Conservation (phyloP, 1,140 invertebrate species). For the Ceratosolen fusciceps region DNA sequence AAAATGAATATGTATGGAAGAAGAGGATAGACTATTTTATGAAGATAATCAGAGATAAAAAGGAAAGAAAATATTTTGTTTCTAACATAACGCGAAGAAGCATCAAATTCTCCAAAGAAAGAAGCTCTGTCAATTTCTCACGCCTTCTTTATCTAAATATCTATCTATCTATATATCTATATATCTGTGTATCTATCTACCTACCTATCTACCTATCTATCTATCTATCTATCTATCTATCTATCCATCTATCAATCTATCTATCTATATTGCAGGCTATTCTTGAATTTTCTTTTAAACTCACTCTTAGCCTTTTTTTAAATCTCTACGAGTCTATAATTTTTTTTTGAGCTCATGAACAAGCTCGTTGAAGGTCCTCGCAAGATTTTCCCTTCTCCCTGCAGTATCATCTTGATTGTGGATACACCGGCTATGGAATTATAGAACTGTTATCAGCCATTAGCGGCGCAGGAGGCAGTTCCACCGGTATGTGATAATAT, state of each 20-base stretch:
- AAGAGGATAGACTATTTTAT: background rate
- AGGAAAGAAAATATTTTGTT: background rate
- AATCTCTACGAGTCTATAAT: background rate
- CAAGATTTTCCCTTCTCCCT: background rate
- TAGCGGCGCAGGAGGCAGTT: constrained; percentile 81
- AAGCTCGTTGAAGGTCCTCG: background rate
- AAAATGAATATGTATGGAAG: background rate
- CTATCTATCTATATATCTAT: no score
- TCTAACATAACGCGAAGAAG: background rate
- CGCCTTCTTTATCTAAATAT: no score
- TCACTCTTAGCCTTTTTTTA: constrained; percentile 3
- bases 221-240: background rate
- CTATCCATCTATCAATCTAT: background rate
- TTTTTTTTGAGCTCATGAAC: background rate
- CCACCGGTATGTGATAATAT: constrained; percentile 93
- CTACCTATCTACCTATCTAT: no score
- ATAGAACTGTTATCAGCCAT: constrained; percentile 68
- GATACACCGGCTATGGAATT: constrained; percentile 20
- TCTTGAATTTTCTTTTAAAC: background rate
- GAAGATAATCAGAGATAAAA: constrained; percentile 13
- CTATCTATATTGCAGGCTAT: no score
- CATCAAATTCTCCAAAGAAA: no score
- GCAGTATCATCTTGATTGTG: constrained; percentile 30
- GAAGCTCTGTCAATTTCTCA: no score
- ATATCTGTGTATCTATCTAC: no score